These are phyloP conservation scores for Eremophila alpestris DNA, from an alignment of 2,797 vertebrate genomes.

Conservation along the genomic window DNA sequence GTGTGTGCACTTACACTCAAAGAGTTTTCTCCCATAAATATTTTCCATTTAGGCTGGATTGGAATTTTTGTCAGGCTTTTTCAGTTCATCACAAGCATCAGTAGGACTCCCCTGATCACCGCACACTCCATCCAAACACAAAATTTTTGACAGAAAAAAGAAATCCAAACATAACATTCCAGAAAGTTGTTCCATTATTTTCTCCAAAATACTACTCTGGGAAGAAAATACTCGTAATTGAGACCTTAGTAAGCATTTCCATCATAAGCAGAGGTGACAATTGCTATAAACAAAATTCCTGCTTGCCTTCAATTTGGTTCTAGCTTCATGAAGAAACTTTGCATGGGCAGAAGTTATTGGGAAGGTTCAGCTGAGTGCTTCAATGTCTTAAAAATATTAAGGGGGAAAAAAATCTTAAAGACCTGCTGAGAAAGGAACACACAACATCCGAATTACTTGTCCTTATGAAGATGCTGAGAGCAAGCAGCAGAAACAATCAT, in stretches of 20 bases:
- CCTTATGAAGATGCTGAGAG: not conserved
- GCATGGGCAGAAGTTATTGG: not conserved
- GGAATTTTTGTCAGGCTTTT: not conserved
- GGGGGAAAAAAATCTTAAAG: rapidly evolving
- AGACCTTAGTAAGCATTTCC: not conserved
- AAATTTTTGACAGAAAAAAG: not conserved
- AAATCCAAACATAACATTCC: not conserved
- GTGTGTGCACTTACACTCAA: not conserved
- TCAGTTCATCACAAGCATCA: not conserved
- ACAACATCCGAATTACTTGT: not conserved
- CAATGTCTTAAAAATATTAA: not conserved
- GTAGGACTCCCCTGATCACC: not conserved
- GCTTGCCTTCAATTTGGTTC: not conserved
- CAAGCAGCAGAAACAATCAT: not conserved
- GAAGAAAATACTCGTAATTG: not conserved
- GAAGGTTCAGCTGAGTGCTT: not conserved
- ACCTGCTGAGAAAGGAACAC: not conserved
- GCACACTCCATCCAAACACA: rapidly evolving
- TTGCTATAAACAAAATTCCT: not conserved
- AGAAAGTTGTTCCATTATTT: not conserved
- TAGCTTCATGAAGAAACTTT: not conserved
- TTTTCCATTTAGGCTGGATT: not conserved
- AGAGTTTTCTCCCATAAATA: not conserved
- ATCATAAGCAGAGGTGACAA: not conserved
- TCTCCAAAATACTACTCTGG: not conserved